These are phyloP conservation scores for Proisotoma minuta DNA, from an alignment of 2,888 invertebrate genomes.

Conservation along the genomic window DNA sequence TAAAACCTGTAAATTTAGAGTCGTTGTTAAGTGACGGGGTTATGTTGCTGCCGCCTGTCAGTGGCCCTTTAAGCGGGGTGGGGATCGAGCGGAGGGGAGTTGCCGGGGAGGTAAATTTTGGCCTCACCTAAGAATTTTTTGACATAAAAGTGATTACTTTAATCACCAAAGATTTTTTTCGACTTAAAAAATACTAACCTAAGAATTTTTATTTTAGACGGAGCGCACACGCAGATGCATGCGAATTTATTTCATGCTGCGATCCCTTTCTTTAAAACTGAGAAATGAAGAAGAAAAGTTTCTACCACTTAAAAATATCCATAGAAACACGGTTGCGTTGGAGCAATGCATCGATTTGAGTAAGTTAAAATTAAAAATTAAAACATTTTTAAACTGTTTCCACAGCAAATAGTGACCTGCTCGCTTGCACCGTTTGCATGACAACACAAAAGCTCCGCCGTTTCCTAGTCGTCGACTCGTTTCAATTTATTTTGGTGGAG, in stretches of 20 bases:
- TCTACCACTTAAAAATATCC: constrained; percentile 81
- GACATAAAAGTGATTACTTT: not conserved
- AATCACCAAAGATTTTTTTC: not conserved
- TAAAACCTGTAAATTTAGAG: constrained; percentile 83
- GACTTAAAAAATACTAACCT: not conserved
- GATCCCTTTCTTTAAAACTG: constrained; percentile 72
- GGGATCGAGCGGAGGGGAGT: constrained; percentile 89
- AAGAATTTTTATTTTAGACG: constrained; percentile 57
- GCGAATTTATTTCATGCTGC: constrained; percentile 82
- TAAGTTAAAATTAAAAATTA: constrained; percentile 54
- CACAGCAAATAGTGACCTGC: constrained; percentile 91
- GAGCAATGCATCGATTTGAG: constrained; percentile 94
- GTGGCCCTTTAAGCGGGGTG: constrained; percentile 93
- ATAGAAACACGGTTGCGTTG: constrained; percentile 78
- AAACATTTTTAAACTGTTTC: no score
- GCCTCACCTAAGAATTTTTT: not conserved
- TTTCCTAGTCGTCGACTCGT: constrained; percentile 92
- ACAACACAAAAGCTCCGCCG: constrained; percentile 65
- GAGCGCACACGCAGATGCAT: constrained; percentile 84
- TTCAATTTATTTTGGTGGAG: constrained; percentile 94
- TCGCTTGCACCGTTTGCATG: constrained; percentile 82
- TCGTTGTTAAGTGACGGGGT: constrained; percentile 95
- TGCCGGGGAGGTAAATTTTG: constrained; percentile 78
- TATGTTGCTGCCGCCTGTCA: constrained; percentile 87
- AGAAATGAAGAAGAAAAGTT: constrained; percentile 77